These are phyloP conservation scores for Tribolium castaneum DNA, from an alignment of 1,140 invertebrate genomes.

Conservation along the genomic window DNA sequence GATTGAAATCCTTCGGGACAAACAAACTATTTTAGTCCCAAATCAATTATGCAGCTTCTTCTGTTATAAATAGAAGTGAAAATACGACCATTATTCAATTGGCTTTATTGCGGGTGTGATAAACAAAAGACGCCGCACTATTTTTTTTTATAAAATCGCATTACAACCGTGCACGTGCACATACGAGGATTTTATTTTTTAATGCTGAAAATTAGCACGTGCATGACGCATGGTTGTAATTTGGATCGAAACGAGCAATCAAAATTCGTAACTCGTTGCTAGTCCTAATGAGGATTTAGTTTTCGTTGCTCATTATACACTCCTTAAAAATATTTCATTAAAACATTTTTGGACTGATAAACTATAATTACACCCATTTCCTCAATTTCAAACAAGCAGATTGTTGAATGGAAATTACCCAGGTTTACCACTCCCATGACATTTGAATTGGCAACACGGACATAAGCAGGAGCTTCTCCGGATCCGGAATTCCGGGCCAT, in stretches of 20 bases:
- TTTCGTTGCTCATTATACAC: neutral
- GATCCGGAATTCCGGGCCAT: too few relatives aligned
- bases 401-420: neutral
- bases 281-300: neutral
- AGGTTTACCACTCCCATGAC: neutral
- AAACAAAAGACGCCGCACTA: neutral
- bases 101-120: neutral
- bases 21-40: neutral
- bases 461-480: too few relatives aligned
- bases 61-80: neutral
- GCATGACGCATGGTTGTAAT: neutral
- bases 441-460: too few relatives aligned
- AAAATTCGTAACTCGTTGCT: neutral
- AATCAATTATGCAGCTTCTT: neutral
- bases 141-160: neutral
- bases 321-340: neutral
- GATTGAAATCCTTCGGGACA: neutral
- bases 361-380: neutral
- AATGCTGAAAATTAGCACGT: conserved; percentile 2
- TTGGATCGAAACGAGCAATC: neutral
- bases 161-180: neutral
- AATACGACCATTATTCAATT: neutral
- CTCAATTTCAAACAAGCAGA: neutral
- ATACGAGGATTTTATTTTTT: neutral
- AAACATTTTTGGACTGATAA: neutral